Conservation (phyloP, 2,113 vertebrate genomes). For the Sprattus sprattus region DNA sequence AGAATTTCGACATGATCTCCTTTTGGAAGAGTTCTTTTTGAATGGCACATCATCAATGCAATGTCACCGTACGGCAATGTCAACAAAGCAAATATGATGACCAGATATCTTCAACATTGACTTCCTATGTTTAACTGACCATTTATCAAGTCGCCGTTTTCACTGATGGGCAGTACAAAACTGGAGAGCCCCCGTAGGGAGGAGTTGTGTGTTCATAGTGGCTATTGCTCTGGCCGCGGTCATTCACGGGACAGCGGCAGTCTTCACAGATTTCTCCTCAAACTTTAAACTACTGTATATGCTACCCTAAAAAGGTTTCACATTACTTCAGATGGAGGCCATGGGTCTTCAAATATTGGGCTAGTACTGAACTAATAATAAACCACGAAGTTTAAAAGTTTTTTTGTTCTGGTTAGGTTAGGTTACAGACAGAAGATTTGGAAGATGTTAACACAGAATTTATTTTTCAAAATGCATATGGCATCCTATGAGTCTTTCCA, state of each 20-base stretch:
- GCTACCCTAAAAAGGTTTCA: slow-evolving; percentile 47
- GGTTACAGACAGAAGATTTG: neutral
- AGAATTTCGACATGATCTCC: slow-evolving; percentile 22
- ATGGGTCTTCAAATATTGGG: neutral
- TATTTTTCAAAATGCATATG: neutral
- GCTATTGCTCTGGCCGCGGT: slow-evolving; percentile 12
- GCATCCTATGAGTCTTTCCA: neutral
- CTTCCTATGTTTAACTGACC: slow-evolving; percentile 7
- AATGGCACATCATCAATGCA: slow-evolving; percentile 59
- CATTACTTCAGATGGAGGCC: slow-evolving; percentile 21
- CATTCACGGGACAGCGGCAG: slow-evolving; percentile 2
- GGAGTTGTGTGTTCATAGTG: slow-evolving; percentile 11
- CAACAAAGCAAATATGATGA: neutral
- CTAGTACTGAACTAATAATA: slow-evolving; percentile 30
- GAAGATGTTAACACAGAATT: neutral
- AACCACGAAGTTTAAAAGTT: neutral
- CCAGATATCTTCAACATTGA: neutral
- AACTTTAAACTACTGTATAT: neutral
- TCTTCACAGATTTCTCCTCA: neutral
- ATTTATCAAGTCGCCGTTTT: neutral
- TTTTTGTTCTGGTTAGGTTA: neutral
- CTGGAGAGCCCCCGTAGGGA: slow-evolving; percentile 15
- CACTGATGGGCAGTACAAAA: neutral
- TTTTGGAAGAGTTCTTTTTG: slow-evolving; percentile 49
- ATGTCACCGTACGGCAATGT: slow-evolving; percentile 43